These are phyloP conservation scores for Eudasyphora cyanicolor DNA, from an alignment of 2,888 invertebrate genomes.

Conservation along the genomic window DNA sequence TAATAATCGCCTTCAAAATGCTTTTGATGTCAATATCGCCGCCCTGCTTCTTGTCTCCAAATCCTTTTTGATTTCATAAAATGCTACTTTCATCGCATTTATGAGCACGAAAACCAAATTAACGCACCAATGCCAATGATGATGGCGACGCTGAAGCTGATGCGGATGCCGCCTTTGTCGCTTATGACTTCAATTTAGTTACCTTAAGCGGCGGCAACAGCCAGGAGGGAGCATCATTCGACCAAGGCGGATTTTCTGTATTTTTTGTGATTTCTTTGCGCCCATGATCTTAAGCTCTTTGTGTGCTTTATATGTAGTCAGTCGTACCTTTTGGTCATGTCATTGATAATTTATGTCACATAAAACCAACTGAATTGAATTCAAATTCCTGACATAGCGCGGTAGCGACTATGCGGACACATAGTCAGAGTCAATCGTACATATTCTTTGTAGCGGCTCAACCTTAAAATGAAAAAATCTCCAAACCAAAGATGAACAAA, in stretches of 20 bases:
- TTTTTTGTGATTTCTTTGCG: slow-evolving; percentile 4
- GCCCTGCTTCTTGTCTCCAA: slow-evolving; percentile 11
- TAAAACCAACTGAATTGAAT: slow-evolving; percentile 73
- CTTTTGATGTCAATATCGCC: slow-evolving; percentile 56
- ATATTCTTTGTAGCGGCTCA: slow-evolving; percentile 64
- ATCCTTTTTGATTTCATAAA: slow-evolving; percentile 51
- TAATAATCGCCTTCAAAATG: slow-evolving; percentile 52
- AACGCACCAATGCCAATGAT: slow-evolving; percentile 57
- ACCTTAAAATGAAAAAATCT: slow-evolving; percentile 31
- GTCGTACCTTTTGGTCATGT: slow-evolving; percentile 69
- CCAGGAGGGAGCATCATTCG: background rate
- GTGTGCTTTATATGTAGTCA: slow-evolving; percentile 32
- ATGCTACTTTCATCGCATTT: slow-evolving; percentile 44
- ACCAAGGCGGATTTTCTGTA: background rate
- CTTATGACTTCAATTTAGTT: slow-evolving; percentile 54
- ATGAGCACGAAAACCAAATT: slow-evolving; percentile 59
- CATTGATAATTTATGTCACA: slow-evolving; percentile 78
- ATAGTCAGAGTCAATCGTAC: background rate
- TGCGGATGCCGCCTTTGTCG: slow-evolving; percentile 26
- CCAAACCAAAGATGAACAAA: slow-evolving; percentile 11
- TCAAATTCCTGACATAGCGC: slow-evolving; percentile 77
- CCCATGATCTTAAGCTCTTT: background rate
- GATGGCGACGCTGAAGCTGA: background rate
- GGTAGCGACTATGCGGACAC: slow-evolving; percentile 60
- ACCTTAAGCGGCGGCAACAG: slow-evolving; percentile 8